Evolutionary conservation across 2,797 vertebrate genomes (phyloP), one percentile per base, ranked within the genome.

Genomic region (Mastacembelus armatus): DNA sequence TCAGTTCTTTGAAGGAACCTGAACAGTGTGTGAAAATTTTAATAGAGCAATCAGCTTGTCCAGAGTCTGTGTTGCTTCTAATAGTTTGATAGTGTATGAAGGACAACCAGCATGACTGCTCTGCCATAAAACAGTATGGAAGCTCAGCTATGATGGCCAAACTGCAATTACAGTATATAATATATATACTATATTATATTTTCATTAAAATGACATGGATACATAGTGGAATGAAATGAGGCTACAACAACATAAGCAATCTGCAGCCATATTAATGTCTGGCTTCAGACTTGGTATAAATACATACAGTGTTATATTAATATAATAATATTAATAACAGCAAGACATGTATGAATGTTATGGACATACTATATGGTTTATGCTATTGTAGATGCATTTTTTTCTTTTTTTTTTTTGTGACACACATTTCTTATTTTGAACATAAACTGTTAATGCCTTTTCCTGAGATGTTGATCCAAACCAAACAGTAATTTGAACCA

Each of bases 391-490:
- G 48, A 86, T 81, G 65, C 12, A 32, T 67, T 60, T 71, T 68
- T 35, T 10, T 43, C 22, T 19, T 29, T 39, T 50, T 3, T 22
- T 4, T 15, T 19, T 62, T 67, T 64, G 24, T 62, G 22, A 83
- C 59, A 74, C 39, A 76, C 51, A 73, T 77, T 65, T 55, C 50
- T 61, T 27, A 26, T 68, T 77, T 83, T 77, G 38, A 73, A 81
- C 76, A 76, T 56, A 80, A 80, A 81, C 59, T 56, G 58, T 54
- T 66, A 75, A 88, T 83, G 78, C 66, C 84, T 85, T 80, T 92
- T 92, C 93, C 93, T 94, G 93, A 94, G 92, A 89, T 86, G 81
- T 84, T 78, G 55, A 70, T 85, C 79, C 69, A 79, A 74, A 77
- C 54, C 69, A 14, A 77, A 77, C 66, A 54, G 51, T 52, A 65